Evolutionary conservation across 2,113 vertebrate genomes (phyloP), one percentile per base, ranked within the genome.

Genomic region (Phalacrocorax pelagicus): DNA sequence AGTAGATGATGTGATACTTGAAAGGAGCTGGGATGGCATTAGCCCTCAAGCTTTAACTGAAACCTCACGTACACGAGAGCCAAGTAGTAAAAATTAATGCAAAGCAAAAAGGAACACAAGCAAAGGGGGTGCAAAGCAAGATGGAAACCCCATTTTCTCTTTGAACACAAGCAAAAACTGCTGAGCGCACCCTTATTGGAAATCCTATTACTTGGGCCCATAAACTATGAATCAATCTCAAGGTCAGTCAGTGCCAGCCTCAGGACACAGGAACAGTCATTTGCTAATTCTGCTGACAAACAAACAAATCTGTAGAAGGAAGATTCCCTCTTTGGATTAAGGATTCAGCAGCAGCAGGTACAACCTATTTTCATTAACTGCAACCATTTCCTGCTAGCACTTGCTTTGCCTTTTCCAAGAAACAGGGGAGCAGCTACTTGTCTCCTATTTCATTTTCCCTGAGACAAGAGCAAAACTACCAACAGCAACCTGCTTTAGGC

Each of bases 1-100:
- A 29, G 62, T 22, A 65, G 61, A 16, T 23, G 71, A 66, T 10
- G 46, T 8, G 78, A 32, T 30, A 34, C 51, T 14, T 11, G 24
- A 29, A 86, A 82, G 20, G 44, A 67, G 67, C 6, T 10, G 9
- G 71, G 47, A 30, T 21, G 34, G 67, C 54, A 61, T 44, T 4
- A 63, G 67, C 51, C 49, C 32, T 7, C 59, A n/a, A 58, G 78
- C 1, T n/a, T 69, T 87, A 78, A 34, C 24, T 23, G 49, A 52
- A 86, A 30, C 6, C 51, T 47, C 16, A 1, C 0, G 1, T 14
- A 70, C 5, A 3, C 0, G 0, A 38, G 34, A 81, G 42, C 2
- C 34, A 18, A 32, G 32, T 6, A 59, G 20, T 4, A 32, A 73
- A 44, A 69, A 34, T 3, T 4, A 63, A 34, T 29, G 29, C 49